Evolutionary conservation across 1,140 invertebrate genomes (phyloP).

Genomic region (Papilio machaon): DNA sequence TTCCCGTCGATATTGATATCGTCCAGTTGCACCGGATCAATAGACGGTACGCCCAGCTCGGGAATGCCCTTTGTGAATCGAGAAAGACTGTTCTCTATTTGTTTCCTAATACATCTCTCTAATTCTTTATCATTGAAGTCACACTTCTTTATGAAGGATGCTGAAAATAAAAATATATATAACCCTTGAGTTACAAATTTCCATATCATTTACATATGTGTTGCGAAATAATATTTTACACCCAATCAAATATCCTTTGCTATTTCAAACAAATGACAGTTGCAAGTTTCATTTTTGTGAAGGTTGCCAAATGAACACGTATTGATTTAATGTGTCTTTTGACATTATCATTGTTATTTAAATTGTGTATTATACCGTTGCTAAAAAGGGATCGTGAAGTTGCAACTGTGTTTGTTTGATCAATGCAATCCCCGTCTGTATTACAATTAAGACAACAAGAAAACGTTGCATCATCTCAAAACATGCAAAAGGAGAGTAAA

Average conservation of each 20-base stretch:
- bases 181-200: neutral
- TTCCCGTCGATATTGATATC: slow-evolving; percentile 70
- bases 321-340: no score
- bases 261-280: no score
- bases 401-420: neutral
- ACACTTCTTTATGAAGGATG: slow-evolving; percentile 80
- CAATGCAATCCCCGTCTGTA: neutral
- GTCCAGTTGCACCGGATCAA: slow-evolving; percentile 74
- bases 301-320: no score
- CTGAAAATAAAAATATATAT: slow-evolving; percentile 63
- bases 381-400: neutral
- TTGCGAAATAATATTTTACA: no score
- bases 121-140: slow-evolving; percentile 68
- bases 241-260: no score
- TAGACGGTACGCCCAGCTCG: slow-evolving; percentile 69
- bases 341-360: no score
- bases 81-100: slow-evolving; percentile 72
- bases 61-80: slow-evolving; percentile 78
- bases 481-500: neutral
- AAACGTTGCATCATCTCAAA: neutral
- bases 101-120: slow-evolving; percentile 72
- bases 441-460: neutral
- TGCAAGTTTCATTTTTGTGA: no score
- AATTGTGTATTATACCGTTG: neutral
- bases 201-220: neutral